phyloP scores from a whole-genome alignment of 2,113 vertebrate species.

The Corythoichthys haematopterus region DNA sequence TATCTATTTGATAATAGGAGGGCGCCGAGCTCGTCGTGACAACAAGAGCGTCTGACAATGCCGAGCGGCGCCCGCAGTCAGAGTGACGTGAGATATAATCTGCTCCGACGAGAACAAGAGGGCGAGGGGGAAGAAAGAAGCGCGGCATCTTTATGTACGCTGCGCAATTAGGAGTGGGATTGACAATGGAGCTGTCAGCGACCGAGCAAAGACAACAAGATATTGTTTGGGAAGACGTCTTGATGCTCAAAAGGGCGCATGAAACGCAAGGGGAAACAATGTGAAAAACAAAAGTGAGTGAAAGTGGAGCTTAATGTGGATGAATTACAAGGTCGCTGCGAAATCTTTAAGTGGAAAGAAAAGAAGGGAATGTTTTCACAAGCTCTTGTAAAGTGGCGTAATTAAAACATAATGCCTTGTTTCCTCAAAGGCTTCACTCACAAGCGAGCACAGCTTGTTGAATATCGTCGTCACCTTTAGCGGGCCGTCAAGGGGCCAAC shows the following conservation, averaged over 20 bases:
- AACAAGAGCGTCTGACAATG: slow-evolving; percentile 59
- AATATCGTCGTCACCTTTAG: not conserved
- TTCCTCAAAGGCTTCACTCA: not conserved
- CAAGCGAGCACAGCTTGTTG: not conserved
- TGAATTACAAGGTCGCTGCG: slow-evolving; percentile 27
- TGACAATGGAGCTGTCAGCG: slow-evolving; percentile 57
- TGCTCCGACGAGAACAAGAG: slow-evolving; percentile 45
- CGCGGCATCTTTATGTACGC: slow-evolving; percentile 27
- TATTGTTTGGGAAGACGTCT: slow-evolving; percentile 35
- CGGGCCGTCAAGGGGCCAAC: not conserved
- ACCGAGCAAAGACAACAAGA: slow-evolving; percentile 39
- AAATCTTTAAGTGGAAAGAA: slow-evolving; percentile 15
- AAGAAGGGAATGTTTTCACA: slow-evolving; percentile 12
- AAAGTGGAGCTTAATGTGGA: slow-evolving; percentile 12
- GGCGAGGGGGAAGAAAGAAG: slow-evolving; percentile 17
- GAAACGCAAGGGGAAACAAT: slow-evolving; percentile 8
- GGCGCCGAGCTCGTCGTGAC: slow-evolving; percentile 48
- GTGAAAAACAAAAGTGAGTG: not conserved
- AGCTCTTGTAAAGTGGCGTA: not conserved
- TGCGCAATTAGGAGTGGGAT: slow-evolving; percentile 33
- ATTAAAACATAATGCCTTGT: slow-evolving; percentile 2
- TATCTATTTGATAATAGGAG: slow-evolving; percentile 74
- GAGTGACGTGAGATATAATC: slow-evolving; percentile 63
- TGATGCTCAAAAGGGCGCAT: slow-evolving; percentile 17
- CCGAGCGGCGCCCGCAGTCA: slow-evolving; percentile 47